A percentile compares a stretch with the other conserved stretches of the same genome.
These are phyloP conservation scores for Pomacea maculata DNA, from an alignment of 1,140 invertebrate genomes.

Conservation along the genomic window DNA sequence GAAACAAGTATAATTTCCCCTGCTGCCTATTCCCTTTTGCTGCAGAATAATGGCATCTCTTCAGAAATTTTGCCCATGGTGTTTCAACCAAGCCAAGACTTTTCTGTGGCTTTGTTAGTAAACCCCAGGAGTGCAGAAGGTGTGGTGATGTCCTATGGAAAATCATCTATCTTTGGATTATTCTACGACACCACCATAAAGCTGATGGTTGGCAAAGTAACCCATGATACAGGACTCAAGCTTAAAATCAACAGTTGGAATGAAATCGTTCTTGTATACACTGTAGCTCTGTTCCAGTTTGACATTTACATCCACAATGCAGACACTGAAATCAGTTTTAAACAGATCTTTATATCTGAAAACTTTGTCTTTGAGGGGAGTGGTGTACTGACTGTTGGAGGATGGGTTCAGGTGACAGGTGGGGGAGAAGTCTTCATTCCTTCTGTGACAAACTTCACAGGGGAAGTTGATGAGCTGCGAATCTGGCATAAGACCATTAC, in stretches of 20 bases:
- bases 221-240: constrained; percentile 30
- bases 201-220: constrained; percentile 21
- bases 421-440: background rate
- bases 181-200: constrained; percentile 23
- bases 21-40: constrained; percentile 25
- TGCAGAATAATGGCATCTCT: constrained; percentile 24
- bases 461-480: constrained; percentile 39
- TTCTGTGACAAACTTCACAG: constrained; percentile 21
- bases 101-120: constrained; percentile 31
- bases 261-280: constrained; percentile 21
- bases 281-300: constrained; percentile 9
- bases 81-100: constrained; percentile 25
- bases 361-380: constrained; percentile 11
- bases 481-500: constrained; percentile 35
- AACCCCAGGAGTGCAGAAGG: constrained; percentile 23
- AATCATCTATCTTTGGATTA: constrained; percentile 23
- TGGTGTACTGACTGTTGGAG: constrained; percentile 22
- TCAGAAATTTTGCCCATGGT: constrained; percentile 26
- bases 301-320: constrained; percentile 14
- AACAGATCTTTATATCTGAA: constrained; percentile 3
- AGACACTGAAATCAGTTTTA: background rate
- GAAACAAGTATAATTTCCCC: constrained; percentile 25
- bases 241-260: constrained; percentile 26
- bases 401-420: constrained; percentile 15
- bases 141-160: constrained; percentile 34